Percentiles rank a stretch among this genome's conserved stretches.
Evolutionary conservation across 2,888 invertebrate species (phyloP).

Genomic region (Drosophila robusta): DNA sequence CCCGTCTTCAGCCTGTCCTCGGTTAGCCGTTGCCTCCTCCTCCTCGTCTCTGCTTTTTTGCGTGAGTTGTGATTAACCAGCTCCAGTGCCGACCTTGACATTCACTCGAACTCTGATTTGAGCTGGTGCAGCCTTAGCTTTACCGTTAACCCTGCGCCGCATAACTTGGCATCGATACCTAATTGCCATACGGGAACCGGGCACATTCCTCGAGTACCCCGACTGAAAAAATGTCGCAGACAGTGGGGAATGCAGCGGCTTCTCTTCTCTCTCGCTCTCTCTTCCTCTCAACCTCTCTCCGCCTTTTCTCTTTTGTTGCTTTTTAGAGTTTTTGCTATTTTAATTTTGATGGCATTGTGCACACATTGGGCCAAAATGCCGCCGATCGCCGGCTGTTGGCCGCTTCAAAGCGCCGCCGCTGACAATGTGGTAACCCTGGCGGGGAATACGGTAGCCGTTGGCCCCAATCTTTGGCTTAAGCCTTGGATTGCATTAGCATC

Average conservation of each 20-base stretch:
- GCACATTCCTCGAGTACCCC: slow-evolving; percentile 36
- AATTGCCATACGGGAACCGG: slow-evolving; percentile 56
- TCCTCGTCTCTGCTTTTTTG: too few species aligned
- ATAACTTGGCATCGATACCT: slow-evolving; percentile 51
- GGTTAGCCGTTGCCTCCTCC: slow-evolving; percentile 3
- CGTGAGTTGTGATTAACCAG: slow-evolving; percentile 19
- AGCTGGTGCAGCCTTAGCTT: slow-evolving; percentile 25
- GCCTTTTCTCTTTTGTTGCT: slow-evolving; percentile 16
- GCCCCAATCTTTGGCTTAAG: neutral
- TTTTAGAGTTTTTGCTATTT: slow-evolving; percentile 62
- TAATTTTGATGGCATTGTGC: slow-evolving; percentile 81
- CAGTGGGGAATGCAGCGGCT: slow-evolving; percentile 65
- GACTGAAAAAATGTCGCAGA: slow-evolving; percentile 76
- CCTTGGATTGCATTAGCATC: slow-evolving; percentile 66
- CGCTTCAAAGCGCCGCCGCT: slow-evolving; percentile 65
- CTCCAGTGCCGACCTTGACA: slow-evolving; percentile 65
- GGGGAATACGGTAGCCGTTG: slow-evolving; percentile 73
- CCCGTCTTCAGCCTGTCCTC: slow-evolving; percentile 4
- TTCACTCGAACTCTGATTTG: slow-evolving; percentile 37
- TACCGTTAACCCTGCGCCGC: slow-evolving; percentile 46
- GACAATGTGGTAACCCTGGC: slow-evolving; percentile 18
- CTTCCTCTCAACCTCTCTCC: neutral
- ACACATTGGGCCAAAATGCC: slow-evolving; percentile 57
- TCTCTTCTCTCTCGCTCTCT: slow-evolving; percentile 8
- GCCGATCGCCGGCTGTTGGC: slow-evolving; percentile 48